Base-by-base conservation (phyloP, 2,113 vertebrate genomes). In the Panthera leo region DNA sequence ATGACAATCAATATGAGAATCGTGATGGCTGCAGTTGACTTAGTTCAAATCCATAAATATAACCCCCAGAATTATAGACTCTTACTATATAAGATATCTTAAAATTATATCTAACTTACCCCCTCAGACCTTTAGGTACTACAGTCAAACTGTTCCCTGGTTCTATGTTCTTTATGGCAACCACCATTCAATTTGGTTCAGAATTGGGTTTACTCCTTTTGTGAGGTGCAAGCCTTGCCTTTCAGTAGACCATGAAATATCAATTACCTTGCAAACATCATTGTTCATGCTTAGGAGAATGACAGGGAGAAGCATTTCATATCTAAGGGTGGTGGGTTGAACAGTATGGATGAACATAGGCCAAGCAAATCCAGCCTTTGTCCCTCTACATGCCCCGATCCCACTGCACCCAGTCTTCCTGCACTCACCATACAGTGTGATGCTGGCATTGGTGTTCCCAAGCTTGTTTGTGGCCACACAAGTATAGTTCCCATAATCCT, bases 401-500 rank as follows among this genome's bases (percentile, higher is more conserved):
- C 88, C 53, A 34, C 42, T 5, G 25, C 0, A 85, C 34, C n/a
- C 13, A 58, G 88, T 58, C 93, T n/a, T 91, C 51, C 71, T 90
- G 98, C 91, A 98, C 99, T 98, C 99, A 99, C 99, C 99, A 4
- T 99, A 99, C 95, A 99, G 98, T 97, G 99, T 99, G 98, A 99
- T 99, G 98, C 99, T 99, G 98, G 99, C 99, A 0, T 99, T 99
- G 97, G 99, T 99, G 97, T 99, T 99, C 48, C 99, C 99, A 99
- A 99, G 99, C 95, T 98, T 99, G 98, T 99, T 99, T 5, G 98
- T 99, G 73, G 99, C 99, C 96, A 99, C 99, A 0, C 99, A 99
- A 0, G 99, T 99, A 90, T 99, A 99, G 98, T 99, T 99, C n/a
- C 99, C 99, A 0, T 99, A 99, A 98, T 99, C 99, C 96, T 99